Base-by-base conservation (phyloP, 2,888 invertebrate species). In the Himalopsyche tibetana region DNA sequence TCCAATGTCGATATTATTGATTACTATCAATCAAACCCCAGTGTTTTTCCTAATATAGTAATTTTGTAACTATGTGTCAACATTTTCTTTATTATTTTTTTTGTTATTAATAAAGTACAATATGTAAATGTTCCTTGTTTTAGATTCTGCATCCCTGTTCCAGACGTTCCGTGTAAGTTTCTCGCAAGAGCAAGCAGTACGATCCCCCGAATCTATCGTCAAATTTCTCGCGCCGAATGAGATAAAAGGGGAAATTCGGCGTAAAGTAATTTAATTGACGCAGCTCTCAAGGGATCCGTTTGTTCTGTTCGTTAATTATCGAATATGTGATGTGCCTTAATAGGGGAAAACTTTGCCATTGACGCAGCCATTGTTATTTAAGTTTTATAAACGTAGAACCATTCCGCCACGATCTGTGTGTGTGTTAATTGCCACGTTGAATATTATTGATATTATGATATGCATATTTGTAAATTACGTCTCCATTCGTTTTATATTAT, bases 231-330 rank as follows among this genome's bases (percentile, higher is more conserved):
- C 83, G 42, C 12, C 83, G 74, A 74, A 74, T 74, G 36, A 55
- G 83, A 83, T 42, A 69, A 83, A 83, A 74, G 83, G 83, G 40
- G 69, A 69, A 83, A 83, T 83, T 74, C 28, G 69, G 69, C 56
- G 83, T 63, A 56, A 83, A 69, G 56, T 83, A 83, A 83, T 83
- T 83, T 83, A 83, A 83, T 56, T 83, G 63, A 83, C 55, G 82
- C 55, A 55, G 82, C 82, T 55, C 82, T 36, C 55, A n/a, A 36
- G 55, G 38, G 38, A 82, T 55, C 55, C 55, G 19, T 82, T 36
- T 51, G 51, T 51, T 51, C 51, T 51, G 51, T 51, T 19, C 82
- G 56, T 63, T 69, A 83, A 83, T 83, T 83, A 83, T 83, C 83
- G 83, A 69, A 42, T 83, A 74, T 74, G 74, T 74, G 74, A 74